A percentile compares a stretch with the other conserved stretches of the same genome.
Evolutionary conservation across 92 coral and sea anemone species (phyloP).

Genomic region (Anthopleura xanthogrammica): DNA sequence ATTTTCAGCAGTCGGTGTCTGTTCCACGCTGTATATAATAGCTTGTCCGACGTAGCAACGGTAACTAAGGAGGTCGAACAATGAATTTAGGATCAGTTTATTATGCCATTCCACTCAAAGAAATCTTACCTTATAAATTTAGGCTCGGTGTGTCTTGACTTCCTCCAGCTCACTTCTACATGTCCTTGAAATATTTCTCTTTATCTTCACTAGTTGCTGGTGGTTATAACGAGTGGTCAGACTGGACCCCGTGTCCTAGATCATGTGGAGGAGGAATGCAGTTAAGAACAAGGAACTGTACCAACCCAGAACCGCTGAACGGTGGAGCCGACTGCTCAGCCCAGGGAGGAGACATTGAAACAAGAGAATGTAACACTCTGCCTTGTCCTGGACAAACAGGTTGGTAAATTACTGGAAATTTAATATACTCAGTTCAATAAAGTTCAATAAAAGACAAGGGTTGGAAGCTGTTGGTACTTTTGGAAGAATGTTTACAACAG

Average conservation of each 20-base stretch:
- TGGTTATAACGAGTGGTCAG: constrained; percentile 80
- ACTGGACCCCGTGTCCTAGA: constrained; percentile 84
- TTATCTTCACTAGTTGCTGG: constrained; percentile 66
- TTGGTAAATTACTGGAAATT: constrained; percentile 8
- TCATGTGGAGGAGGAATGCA: constrained; percentile 94
- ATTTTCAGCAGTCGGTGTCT: no score
- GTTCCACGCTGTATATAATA: no score
- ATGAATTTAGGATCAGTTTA: neutral
- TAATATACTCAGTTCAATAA: no score
- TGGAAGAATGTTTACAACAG: no score
- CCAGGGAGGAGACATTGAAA: constrained; percentile 82
- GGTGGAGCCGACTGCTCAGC: constrained; percentile 88
- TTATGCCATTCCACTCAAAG: neutral
- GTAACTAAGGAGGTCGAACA: no score
- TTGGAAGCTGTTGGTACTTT: no score
- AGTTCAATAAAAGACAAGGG: no score
- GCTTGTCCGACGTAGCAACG: no score
- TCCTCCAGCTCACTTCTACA: neutral
- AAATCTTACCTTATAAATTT: neutral
- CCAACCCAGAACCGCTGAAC: constrained; percentile 85
- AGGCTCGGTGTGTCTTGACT: neutral
- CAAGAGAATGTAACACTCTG: constrained; percentile 60
- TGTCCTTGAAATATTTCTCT: neutral
- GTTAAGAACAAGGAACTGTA: constrained; percentile 79
- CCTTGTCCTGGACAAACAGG: constrained; percentile 96